Base-by-base conservation (phyloP, 2,888 invertebrate genomes). In the Amorpha juglandis region DNA sequence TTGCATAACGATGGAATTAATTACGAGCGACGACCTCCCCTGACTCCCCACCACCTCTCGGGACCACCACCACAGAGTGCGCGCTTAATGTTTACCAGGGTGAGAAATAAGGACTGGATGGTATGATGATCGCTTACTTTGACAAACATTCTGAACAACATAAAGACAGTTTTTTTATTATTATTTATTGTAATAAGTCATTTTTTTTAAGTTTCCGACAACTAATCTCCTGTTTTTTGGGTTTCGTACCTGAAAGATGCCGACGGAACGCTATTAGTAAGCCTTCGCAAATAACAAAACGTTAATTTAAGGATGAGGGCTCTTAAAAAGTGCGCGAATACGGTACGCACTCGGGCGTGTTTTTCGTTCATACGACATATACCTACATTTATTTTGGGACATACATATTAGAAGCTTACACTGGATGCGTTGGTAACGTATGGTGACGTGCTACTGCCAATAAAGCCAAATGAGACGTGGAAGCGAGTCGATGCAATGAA, bases 1-100 rank as follows among this genome's bases (percentile, higher is more conserved):
- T 84, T 78, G 76, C 82, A 85, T 84, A 82, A 71, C 72, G 74
- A 71, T 73, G 74, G 78, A 78, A 79, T 83, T 78, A 76, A 80
- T 80, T 76, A 70, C 38, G 38, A 55, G 66, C 38, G 19, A 1
- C 50, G 7, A 7, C 50, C 50, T 7, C 50, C 50, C 19, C 50
- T 3, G 4, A 27, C 19, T 19, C 19, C 50, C 19, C 19, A n/a
- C 1, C 48, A 48, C 55, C 69, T 21, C 63, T 53, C 19, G 7
- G 64, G 67, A 6, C 42, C 6, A n/a, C n/a, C n/a, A n/a, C n/a
- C 19, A 16, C 55, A 14, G 0, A 16, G 9, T 0, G 16, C 55
- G 55, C 9, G 35, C 7, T 19, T 50, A 16, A 8, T 19, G 19
- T 50, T 0, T 8, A 50, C 50, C 7, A 9, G 9, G 19, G 9